Evolutionary conservation across 2,797 vertebrate genomes (phyloP).

Genomic region (Acropternis orthonyx): DNA sequence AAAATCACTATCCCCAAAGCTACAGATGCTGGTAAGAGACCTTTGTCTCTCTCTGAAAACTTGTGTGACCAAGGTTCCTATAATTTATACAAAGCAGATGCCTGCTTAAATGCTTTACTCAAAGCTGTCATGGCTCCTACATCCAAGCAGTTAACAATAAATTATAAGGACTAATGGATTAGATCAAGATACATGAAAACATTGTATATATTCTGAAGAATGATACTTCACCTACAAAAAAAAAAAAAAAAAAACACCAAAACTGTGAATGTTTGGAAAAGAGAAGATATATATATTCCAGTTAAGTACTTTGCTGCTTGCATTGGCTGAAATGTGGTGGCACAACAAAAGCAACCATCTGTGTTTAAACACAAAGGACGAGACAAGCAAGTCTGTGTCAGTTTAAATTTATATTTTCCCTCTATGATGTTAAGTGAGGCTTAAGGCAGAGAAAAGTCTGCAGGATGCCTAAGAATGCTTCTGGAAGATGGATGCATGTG

Average conservation of each 20-base stretch:
- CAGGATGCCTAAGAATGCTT: neutral
- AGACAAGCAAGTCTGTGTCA: constrained; percentile 31
- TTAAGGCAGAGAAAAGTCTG: constrained; percentile 16
- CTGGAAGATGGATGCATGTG: neutral
- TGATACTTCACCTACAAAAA: neutral
- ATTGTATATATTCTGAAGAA: constrained; percentile 18
- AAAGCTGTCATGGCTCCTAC: constrained; percentile 26
- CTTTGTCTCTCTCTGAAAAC: constrained; percentile 26
- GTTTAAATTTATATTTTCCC: constrained; percentile 45
- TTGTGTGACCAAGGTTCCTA: constrained; percentile 9
- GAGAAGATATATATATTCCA: neutral
- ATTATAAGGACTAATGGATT: constrained; percentile 44
- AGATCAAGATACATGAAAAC: constrained; percentile 45
- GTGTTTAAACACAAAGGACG: constrained; percentile 49
- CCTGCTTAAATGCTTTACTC: constrained; percentile 44
- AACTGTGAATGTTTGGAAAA: neutral
- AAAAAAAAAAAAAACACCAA: neutral
- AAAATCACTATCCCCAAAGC: neutral
- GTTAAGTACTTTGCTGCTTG: constrained; percentile 14
- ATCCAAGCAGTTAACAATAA: constrained; percentile 52
- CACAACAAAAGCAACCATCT: constrained; percentile 63
- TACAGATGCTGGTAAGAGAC: constrained; percentile 2
- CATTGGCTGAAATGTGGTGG: neutral
- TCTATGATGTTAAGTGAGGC: neutral
- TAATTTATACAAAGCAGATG: constrained; percentile 59